Evolutionary conservation across 2,113 vertebrate species (phyloP).

Genomic region (Stegostoma tigrinum): DNA sequence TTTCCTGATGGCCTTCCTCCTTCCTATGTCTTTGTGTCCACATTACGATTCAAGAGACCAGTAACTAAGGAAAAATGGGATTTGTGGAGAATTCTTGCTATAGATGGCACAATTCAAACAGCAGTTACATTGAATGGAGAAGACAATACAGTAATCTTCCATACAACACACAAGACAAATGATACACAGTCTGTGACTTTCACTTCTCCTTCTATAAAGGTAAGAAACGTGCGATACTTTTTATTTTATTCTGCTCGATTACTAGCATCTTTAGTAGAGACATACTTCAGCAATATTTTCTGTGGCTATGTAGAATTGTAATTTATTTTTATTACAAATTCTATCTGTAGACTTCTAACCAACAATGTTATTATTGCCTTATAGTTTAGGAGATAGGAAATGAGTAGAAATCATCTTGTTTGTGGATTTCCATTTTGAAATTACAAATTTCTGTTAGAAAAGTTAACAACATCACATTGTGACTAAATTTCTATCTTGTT

Average conservation of each 20-base stretch:
- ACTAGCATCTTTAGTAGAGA: not conserved
- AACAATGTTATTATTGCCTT: not conserved
- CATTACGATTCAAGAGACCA: slow-evolving; percentile 80
- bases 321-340: not conserved
- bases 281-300: not conserved
- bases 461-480: not conserved
- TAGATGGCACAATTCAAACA: slow-evolving; percentile 78
- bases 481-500: not conserved
- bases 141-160: slow-evolving; percentile 73
- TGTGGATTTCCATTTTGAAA: not conserved
- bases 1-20: slow-evolving; percentile 94
- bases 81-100: slow-evolving; percentile 83
- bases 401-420: not conserved
- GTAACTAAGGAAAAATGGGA: slow-evolving; percentile 81
- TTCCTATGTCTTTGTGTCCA: slow-evolving; percentile 92
- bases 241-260: not conserved
- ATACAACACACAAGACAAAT: slow-evolving; percentile 74
- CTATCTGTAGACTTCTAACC: not conserved
- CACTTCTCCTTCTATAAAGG: slow-evolving; percentile 63
- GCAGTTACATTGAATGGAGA: slow-evolving; percentile 81
- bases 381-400: not conserved
- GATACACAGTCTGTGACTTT: slow-evolving; percentile 77
- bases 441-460: not conserved
- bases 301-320: not conserved
- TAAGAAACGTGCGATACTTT: slow-evolving; percentile 47